These are phyloP conservation scores for Craseonycteris thonglongyai DNA, from an alignment of 2,113 vertebrate genomes.

Conservation along the genomic window DNA sequence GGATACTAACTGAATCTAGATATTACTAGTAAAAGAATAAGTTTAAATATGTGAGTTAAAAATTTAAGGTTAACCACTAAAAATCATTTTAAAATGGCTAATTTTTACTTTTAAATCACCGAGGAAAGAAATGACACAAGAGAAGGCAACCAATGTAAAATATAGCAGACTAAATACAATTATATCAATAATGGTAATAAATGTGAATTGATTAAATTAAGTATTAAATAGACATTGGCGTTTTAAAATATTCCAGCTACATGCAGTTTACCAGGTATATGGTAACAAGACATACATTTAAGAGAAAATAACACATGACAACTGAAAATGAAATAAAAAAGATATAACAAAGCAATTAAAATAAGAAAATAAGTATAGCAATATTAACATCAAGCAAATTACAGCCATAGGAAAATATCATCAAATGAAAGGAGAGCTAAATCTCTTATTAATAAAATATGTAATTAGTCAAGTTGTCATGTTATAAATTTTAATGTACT, in stretches of 20 bases:
- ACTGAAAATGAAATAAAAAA: not conserved
- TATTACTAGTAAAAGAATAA: not conserved
- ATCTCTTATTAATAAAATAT: not conserved
- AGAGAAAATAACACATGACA: not conserved
- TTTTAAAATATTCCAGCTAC: not conserved
- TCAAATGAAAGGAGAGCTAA: not conserved
- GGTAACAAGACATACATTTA: not conserved
- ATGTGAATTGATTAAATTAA: not conserved
- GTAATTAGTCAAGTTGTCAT: not conserved
- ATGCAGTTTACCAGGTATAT: not conserved
- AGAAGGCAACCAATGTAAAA: slow-evolving; percentile 18
- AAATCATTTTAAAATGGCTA: not conserved
- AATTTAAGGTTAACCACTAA: not conserved
- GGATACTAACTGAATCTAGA: not conserved
- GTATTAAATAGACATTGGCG: not conserved
- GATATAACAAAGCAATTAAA: not conserved
- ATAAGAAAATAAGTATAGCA: not conserved
- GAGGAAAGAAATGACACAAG: not conserved
- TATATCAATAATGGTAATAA: not conserved
- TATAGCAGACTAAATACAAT: not conserved
- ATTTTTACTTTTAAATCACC: not conserved
- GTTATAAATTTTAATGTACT: not conserved
- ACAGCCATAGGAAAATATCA: not conserved
- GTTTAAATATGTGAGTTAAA: not conserved
- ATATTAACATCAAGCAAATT: not conserved